These are phyloP conservation scores for Platygyra sinensis DNA, from an alignment of 64 coral and sea anemone genomes.

Conservation along the genomic window DNA sequence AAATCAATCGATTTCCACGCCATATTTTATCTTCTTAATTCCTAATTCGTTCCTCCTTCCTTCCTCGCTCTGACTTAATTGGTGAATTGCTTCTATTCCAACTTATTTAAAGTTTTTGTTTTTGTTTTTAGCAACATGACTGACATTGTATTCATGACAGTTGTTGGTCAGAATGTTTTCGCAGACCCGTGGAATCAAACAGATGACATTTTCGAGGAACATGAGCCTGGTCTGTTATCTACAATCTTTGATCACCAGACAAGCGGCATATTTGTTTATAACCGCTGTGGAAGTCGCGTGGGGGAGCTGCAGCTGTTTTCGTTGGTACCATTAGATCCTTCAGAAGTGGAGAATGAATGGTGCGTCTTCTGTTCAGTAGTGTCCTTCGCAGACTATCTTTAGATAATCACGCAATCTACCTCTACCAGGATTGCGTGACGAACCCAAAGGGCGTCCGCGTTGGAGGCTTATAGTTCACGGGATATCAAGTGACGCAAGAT, in stretches of 20 bases:
- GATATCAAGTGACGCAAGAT: no score
- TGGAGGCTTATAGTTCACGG: no score
- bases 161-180: not conserved
- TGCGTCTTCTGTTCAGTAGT: not conserved
- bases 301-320: conserved; percentile 7
- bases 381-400: no score
- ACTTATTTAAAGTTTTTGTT: not conserved
- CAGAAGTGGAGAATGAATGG: not conserved
- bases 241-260: not conserved
- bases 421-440: no score
- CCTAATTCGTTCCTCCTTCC: no score
- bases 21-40: no score
- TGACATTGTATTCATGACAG: conserved; percentile 19
- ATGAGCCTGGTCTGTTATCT: not conserved
- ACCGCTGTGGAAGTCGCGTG: not conserved
- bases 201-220: conserved; percentile 21
- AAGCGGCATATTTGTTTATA: conserved; percentile 11
- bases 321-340: not conserved
- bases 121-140: conserved; percentile 9
- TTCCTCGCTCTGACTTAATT: no score
- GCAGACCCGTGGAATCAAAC: not conserved
- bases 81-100: not conserved
- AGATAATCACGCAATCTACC: no score
- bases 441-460: no score
- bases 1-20: no score